A percentile compares a stretch with the other conserved stretches of the same genome.
These are phyloP conservation scores for Leptogaster cylindrica DNA, from an alignment of 2,888 invertebrate species.

Conservation along the genomic window DNA sequence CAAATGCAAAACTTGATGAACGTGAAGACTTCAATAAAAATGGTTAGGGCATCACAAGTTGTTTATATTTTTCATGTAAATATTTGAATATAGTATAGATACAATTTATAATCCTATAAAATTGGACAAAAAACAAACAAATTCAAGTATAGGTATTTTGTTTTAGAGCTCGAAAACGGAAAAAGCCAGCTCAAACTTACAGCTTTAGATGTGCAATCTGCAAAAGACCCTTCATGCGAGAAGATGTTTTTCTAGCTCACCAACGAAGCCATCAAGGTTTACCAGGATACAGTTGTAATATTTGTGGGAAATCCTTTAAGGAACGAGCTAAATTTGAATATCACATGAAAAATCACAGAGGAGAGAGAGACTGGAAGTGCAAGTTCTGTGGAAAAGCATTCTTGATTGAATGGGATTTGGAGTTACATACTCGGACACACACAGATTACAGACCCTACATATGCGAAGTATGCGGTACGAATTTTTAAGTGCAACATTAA, in stretches of 20 bases:
- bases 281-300: slow-evolving; percentile 20
- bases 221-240: background rate
- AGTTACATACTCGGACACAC: slow-evolving; percentile 17
- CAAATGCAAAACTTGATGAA: too few relatives aligned
- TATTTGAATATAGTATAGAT: too few relatives aligned
- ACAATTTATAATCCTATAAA: background rate
- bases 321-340: slow-evolving; percentile 13
- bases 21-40: too few relatives aligned
- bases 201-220: background rate
- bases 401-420: slow-evolving; percentile 14
- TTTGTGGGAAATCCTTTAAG: slow-evolving; percentile 13
- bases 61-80: background rate
- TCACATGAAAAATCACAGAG: slow-evolving; percentile 30
- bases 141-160: background rate
- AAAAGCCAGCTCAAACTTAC: background rate
- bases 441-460: slow-evolving; percentile 13
- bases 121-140: too few relatives aligned
- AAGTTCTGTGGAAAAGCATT: slow-evolving; percentile 12
- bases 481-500: background rate
- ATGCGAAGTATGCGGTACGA: slow-evolving; percentile 25
- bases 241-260: slow-evolving; percentile 1
- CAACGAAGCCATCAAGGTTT: slow-evolving; percentile 4
- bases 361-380: slow-evolving; percentile 13
- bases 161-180: background rate
- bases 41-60: background rate